A percentile compares a stretch with the other conserved stretches of the same genome.
Conservation (phyloP, 2,888 invertebrate genomes). For the Electrophaes corylata region DNA sequence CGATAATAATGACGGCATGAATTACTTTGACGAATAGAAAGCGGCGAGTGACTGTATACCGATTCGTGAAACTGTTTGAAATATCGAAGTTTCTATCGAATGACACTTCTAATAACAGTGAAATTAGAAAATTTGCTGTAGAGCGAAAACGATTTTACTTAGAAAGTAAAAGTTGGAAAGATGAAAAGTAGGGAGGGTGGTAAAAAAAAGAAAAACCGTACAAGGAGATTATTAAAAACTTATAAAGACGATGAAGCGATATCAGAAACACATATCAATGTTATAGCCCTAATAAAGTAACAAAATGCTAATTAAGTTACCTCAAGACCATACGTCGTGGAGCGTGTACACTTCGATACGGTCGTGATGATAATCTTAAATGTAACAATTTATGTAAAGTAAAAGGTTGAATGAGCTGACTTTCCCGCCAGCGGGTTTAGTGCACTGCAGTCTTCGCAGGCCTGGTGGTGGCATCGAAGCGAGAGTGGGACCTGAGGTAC, state of each 20-base stretch:
- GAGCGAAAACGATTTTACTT: slow-evolving; percentile 30
- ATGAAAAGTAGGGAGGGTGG: too few relatives aligned
- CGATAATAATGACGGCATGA: slow-evolving; percentile 57
- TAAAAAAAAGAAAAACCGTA: background rate
- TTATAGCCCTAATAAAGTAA: slow-evolving; percentile 22
- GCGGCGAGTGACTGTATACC: slow-evolving; percentile 46
- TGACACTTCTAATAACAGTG: slow-evolving; percentile 30
- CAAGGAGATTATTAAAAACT: background rate
- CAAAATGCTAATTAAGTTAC: slow-evolving; percentile 32
- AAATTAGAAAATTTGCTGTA: slow-evolving; percentile 37
- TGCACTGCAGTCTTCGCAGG: slow-evolving; percentile 12
- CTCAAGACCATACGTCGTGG: slow-evolving; percentile 13
- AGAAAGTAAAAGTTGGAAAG: too few relatives aligned
- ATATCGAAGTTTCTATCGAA: slow-evolving; percentile 37
- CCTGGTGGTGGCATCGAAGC: slow-evolving; percentile 36
- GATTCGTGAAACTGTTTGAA: slow-evolving; percentile 46
- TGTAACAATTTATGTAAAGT: slow-evolving; percentile 37
- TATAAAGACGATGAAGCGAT: background rate
- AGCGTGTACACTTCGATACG: slow-evolving; percentile 34
- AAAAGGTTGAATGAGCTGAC: slow-evolving; percentile 45
- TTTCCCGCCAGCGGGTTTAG: slow-evolving; percentile 39
- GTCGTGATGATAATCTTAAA: slow-evolving; percentile 34
- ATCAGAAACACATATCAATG: slow-evolving; percentile 15
- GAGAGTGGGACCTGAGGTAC: slow-evolving; percentile 42
- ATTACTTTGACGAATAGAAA: slow-evolving; percentile 64